A percentile compares a stretch with the other conserved stretches of the same genome.
Conservation (phyloP, 2,797 vertebrate species). For the Naso thynnoides region DNA sequence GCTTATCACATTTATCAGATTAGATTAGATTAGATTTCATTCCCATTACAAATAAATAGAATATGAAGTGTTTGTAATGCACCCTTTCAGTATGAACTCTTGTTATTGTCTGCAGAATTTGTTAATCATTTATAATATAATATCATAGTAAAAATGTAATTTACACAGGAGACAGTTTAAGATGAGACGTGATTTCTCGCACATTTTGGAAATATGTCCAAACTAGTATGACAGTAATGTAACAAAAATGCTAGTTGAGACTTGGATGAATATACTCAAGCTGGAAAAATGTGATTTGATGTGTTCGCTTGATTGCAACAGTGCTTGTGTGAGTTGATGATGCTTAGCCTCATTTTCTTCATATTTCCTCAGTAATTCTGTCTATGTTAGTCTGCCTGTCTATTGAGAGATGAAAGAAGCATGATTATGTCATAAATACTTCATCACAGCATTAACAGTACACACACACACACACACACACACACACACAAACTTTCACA, state of each 20-base stretch:
- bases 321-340: constrained; percentile 23
- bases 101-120: too few species aligned
- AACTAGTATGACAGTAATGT: not conserved
- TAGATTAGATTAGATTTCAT: too few species aligned
- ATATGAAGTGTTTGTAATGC: constrained; percentile 6
- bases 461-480: constrained; percentile 7
- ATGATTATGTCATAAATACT: constrained; percentile 76
- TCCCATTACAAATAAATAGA: not conserved
- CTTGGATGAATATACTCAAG: not conserved
- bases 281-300: constrained; percentile 1
- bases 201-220: constrained; percentile 17
- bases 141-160: too few species aligned
- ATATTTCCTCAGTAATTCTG: constrained; percentile 34
- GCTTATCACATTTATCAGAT: not conserved
- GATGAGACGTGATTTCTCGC: not conserved
- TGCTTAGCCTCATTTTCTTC: constrained; percentile 24
- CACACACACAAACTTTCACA: constrained; percentile 30
- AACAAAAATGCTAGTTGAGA: not conserved
- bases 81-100: too few species aligned
- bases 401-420: constrained; percentile 66
- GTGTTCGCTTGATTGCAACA: not conserved
- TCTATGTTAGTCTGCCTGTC: constrained; percentile 53
- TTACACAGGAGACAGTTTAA: not conserved
- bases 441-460: constrained; percentile 69
- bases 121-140: not conserved